These are phyloP conservation scores for Hydrozoanthus tunicans DNA, from an alignment of 64 coral and sea anemone species.

Conservation along the genomic window DNA sequence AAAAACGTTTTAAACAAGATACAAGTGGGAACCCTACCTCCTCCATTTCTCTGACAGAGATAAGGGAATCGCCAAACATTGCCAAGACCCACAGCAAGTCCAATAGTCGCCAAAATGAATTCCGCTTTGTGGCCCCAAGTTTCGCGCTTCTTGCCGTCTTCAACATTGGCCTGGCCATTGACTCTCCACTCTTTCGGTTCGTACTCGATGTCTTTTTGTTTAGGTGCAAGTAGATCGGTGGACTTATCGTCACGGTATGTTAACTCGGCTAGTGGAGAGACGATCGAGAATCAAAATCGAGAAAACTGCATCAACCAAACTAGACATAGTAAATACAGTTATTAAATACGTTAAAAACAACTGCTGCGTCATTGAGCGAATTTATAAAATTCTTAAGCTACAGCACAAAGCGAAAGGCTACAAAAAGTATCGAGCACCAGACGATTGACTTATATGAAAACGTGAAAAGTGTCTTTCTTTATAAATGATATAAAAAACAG, in stretches of 20 bases:
- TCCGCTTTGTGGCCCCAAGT: slow-evolving; percentile 94
- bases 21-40: slow-evolving; percentile 52
- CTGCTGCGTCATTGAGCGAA: not conserved
- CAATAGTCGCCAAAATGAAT: slow-evolving; percentile 83
- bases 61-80: slow-evolving; percentile 96
- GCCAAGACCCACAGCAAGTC: slow-evolving; percentile 82
- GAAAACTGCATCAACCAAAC: not conserved
- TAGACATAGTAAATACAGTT: not conserved
- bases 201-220: slow-evolving; percentile 48
- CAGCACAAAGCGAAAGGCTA: not conserved
- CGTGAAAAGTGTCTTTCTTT: not conserved
- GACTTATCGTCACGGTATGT: slow-evolving; percentile 80
- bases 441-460: not conserved
- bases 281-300: not conserved
- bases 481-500: not conserved
- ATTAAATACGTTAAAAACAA: not conserved
- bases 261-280: slow-evolving; percentile 27
- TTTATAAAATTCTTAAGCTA: not conserved
- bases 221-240: slow-evolving; percentile 72
- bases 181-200: slow-evolving; percentile 71
- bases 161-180: slow-evolving; percentile 4
- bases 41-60: slow-evolving; percentile 90
- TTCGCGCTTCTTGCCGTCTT: slow-evolving; percentile 64
- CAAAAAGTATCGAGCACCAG: not conserved
- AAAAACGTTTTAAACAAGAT: not conserved